Base-by-base conservation (phyloP, 2,797 vertebrate genomes). In the Botia kubotai region DNA sequence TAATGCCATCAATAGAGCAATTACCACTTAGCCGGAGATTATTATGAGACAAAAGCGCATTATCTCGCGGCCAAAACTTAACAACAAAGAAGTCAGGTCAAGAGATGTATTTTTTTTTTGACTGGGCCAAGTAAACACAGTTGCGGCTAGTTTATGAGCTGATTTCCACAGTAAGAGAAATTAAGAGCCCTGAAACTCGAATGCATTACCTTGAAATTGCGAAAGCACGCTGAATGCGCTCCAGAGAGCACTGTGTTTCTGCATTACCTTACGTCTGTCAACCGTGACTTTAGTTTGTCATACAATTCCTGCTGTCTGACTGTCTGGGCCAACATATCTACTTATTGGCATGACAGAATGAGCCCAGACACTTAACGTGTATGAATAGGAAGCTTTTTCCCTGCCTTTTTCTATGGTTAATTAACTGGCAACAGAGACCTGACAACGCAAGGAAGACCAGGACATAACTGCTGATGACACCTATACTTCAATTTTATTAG, bases 1-100 rank as follows among this genome's bases (percentile, higher is more conserved):
- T 95, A 93, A 90, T 88, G 93, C 91, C 94, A 93, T 95, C 95
- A 93, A 95, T 94, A 94, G 93, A 95, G 93, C 94, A 95, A 96
- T 96, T 96, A 95, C 91, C 89, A 94, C 95, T 94, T 94, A 95
- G 92, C 91, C 91, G 76, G 89, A 93, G 93, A 94, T 95, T 93
- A 95, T 92, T 91, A 91, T 92, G 92, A 93, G 93, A 94, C 91
- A 93, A 93, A 93, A 94, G 91, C 91, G 91, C 90, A 93, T 94
- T 94, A 94, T 93, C 93, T 91, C 91, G 90, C 90, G 93, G 88
- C 89, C 89, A 90, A 94, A 93, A 93, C 91, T 94, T 79, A 93
- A 93, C 89, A 93, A 94, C 91, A 93, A 90, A 91, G 88, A 86
- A 92, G 87, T 83, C 89, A 89, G 88, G 89, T 93, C 89, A 93